Evolutionary conservation across 2,113 vertebrate genomes (phyloP), one percentile per base, ranked within the genome.

Genomic region (Festucalex cinctus): DNA sequence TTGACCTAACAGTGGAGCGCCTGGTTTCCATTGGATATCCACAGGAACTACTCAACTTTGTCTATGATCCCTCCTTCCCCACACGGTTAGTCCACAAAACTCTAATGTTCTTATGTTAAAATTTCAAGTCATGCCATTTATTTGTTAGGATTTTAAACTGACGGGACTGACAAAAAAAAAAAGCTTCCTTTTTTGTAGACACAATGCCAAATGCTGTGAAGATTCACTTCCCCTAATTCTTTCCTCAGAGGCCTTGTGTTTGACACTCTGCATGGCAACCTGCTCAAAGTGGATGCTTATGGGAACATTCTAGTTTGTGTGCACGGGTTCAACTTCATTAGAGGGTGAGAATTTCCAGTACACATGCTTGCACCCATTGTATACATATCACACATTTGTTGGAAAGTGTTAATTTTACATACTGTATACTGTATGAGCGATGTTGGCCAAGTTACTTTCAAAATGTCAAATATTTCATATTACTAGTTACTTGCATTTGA

Each of bases 11-110:
- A 9, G 96, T 99, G 88, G 96, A 98, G 88, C 92, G 97, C 66
- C 90, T 99, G 82, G 95, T 98, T 77, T 98, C 94, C 85, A 98
- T 99, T 66, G 97, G 97, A 79, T 99, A 99, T 77, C 97, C 97
- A 56, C 96, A 98, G 87, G 97, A 99, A 83, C 94, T 99, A 79
- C 94, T 96, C 85, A 95, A 92, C 85, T 99, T 99, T 69, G 95
- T 96, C 77, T 98, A 98, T 76, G 97, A 99, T 83, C 95, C 97
- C 28, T 91, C 95, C 70, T 99, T 98, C 87, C 97, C 97, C 82
- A 98, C 96, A 86, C 97, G 97, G 97, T 98, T 84, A 92, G 89
- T 12, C 17, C 19, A 54, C 67, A 41, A 41, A 9, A 41, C 39
- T 41, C 13, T 41, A 1, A 41, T 41, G 10, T 2, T 41, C 12